Evolutionary conservation across 92 coral and sea anemone genomes (phyloP).

Genomic region (Epizoanthus fatuus): DNA sequence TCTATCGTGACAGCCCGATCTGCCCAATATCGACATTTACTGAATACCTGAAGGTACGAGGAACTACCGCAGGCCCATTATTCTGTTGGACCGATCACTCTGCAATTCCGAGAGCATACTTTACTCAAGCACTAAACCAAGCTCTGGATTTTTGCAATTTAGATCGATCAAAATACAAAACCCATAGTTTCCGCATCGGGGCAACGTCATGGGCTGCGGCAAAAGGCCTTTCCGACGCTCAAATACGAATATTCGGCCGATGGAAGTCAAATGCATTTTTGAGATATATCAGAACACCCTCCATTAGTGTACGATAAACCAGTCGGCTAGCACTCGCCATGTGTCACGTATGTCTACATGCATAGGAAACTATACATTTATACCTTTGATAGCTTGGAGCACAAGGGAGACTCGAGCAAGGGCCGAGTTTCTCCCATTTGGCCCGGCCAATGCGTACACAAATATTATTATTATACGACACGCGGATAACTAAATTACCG

Average conservation of each 20-base stretch:
- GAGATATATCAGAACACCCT: constrained; percentile 32
- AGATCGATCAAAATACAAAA: not conserved
- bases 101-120: not conserved
- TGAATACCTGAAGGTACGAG: not conserved
- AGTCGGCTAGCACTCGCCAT: too few species aligned
- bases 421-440: too few species aligned
- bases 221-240: constrained; percentile 30
- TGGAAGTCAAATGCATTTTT: constrained; percentile 46
- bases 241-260: constrained; percentile 23
- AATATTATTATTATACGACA: too few species aligned
- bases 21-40: not conserved
- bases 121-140: not conserved
- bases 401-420: too few species aligned
- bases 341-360: too few species aligned
- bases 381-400: too few species aligned
- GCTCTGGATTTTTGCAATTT: constrained; percentile 16
- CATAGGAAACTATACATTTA: too few species aligned
- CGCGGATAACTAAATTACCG: too few species aligned
- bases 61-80: not conserved
- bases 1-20: not conserved
- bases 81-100: not conserved
- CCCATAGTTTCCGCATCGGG: constrained; percentile 45
- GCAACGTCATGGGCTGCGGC: constrained; percentile 35
- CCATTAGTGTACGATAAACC: not conserved
- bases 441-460: too few species aligned